Percentiles rank a stretch among this genome's conserved stretches.
Evolutionary conservation across 2,888 invertebrate species (phyloP).

Genomic region (Cantharis rufa): DNA sequence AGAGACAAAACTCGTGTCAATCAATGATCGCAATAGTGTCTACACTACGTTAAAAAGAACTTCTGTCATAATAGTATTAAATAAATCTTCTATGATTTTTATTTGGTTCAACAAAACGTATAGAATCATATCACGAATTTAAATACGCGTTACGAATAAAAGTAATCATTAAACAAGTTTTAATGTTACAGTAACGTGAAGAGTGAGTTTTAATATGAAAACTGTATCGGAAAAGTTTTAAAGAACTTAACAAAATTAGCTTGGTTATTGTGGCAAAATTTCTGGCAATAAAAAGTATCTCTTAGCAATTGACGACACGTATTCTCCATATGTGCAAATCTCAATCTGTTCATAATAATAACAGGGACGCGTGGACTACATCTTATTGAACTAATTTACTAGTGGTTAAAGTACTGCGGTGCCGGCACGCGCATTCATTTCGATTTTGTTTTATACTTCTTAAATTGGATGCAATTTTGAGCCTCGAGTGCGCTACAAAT

Average conservation of each 20-base stretch:
- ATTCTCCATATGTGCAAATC: constrained; percentile 51
- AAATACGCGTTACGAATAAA: neutral
- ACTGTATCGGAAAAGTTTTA: neutral
- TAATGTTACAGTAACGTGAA: neutral
- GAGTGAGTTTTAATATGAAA: neutral
- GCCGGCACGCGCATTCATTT: constrained; percentile 46
- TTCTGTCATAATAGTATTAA: too few species aligned
- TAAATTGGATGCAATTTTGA: constrained; percentile 18
- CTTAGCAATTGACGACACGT: constrained; percentile 52
- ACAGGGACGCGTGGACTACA: constrained; percentile 58
- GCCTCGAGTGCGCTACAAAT: neutral
- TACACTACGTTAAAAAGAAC: too few species aligned
- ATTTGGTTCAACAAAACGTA: too few species aligned
- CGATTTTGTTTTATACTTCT: constrained; percentile 43
- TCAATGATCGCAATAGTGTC: too few species aligned
- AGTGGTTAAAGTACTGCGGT: constrained; percentile 49
- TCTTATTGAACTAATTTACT: constrained; percentile 60
- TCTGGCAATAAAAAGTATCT: constrained; percentile 27
- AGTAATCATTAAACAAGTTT: neutral
- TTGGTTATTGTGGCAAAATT: constrained; percentile 24
- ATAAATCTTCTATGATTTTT: too few species aligned
- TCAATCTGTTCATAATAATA: constrained; percentile 55
- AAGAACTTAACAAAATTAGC: constrained; percentile 16
- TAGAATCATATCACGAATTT: neutral
- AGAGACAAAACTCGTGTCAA: too few species aligned